Conservation (phyloP, 2,797 vertebrate species). For the Acrocephalus scirpaceus region DNA sequence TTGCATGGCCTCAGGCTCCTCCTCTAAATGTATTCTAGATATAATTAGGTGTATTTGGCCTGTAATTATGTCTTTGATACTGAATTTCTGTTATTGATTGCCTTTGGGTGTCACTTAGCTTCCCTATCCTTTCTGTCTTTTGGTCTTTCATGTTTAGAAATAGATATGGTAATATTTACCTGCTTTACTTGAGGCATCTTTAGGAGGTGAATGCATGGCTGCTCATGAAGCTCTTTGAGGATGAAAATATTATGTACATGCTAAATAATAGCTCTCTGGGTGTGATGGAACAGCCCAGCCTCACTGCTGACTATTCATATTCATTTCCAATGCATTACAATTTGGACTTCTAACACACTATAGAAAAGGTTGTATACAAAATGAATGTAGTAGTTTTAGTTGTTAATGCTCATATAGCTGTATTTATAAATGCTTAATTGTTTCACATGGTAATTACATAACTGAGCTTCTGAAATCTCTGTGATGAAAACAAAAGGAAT, state of each 20-base stretch:
- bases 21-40: neutral
- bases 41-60: neutral
- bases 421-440: neutral
- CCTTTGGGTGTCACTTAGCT: constrained; percentile 14
- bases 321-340: neutral
- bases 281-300: neutral
- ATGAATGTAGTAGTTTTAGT: neutral
- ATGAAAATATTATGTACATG: neutral
- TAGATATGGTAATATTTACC: constrained; percentile 3
- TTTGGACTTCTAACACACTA: neutral
- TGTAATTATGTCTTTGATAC: constrained; percentile 53
- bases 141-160: constrained; percentile 41
- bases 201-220: neutral
- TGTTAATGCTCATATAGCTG: neutral
- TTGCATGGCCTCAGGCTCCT: constrained; percentile 13
- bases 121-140: neutral
- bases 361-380: neutral
- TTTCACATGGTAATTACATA: neutral
- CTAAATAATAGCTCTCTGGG: neutral
- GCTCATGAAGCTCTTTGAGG: constrained; percentile 14
- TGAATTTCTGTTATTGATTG: constrained; percentile 38
- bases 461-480: neutral
- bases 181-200: neutral
- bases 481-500: neutral
- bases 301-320: neutral